Percentiles rank a stretch among this genome's conserved stretches.
These are phyloP conservation scores for Semibalanus balanoides DNA, from an alignment of 1,140 invertebrate genomes.

Conservation along the genomic window DNA sequence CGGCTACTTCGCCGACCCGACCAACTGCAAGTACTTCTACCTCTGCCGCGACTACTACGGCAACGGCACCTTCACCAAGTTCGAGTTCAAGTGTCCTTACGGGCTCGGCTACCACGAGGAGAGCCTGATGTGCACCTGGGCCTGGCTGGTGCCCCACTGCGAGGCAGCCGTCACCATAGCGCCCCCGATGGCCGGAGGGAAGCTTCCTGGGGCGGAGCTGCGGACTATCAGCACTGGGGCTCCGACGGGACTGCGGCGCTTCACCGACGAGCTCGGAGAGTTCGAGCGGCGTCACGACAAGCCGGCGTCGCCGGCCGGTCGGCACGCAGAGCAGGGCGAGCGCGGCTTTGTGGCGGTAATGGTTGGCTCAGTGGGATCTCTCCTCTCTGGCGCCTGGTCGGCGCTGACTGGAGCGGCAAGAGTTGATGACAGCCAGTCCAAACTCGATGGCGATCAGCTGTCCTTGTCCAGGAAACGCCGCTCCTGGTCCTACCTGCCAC, in stretches of 20 bases:
- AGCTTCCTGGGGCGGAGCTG: background rate
- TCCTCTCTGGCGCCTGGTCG: background rate
- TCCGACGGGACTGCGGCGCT: background rate
- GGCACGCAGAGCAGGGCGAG: background rate
- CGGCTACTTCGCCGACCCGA: constrained; percentile 62
- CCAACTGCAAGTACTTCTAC: constrained; percentile 74
- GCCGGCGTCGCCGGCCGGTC: background rate
- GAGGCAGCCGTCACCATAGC: constrained; percentile 27
- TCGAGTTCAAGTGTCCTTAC: constrained; percentile 69
- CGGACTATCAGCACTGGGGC: background rate
- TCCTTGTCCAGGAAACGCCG: background rate
- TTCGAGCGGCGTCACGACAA: background rate
- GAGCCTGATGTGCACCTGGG: constrained; percentile 60
- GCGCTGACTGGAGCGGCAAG: no score
- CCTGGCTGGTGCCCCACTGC: constrained; percentile 57
- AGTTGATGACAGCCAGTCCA: no score
- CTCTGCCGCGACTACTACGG: constrained; percentile 56
- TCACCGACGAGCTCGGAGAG: background rate
- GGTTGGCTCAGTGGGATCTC: background rate
- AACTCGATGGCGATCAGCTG: no score
- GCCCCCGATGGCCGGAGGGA: background rate
- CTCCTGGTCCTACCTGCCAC: background rate
- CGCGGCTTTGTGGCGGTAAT: background rate
- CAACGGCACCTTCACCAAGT: constrained; percentile 46
- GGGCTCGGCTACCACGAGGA: constrained; percentile 61